Evolutionary conservation across 2,888 invertebrate species (phyloP).

Genomic region (Drosophila buzzatii): DNA sequence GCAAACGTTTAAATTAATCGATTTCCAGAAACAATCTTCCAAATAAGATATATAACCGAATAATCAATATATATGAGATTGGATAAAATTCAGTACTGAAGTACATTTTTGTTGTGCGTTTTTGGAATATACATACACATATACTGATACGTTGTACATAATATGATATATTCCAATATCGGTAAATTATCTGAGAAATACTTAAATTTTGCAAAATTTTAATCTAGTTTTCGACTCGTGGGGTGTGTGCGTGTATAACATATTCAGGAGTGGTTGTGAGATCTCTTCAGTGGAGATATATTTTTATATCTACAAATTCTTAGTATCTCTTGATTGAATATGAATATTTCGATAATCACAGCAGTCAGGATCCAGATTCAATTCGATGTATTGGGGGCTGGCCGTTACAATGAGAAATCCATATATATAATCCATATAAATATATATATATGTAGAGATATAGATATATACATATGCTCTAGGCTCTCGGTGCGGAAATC

Average conservation of each 20-base stretch:
- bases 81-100: background rate
- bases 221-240: no score
- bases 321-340: background rate
- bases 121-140: background rate
- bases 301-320: background rate
- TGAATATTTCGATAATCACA: background rate
- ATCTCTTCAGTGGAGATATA: background rate
- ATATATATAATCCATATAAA: background rate
- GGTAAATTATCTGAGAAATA: background rate
- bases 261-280: background rate
- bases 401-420: constrained; percentile 17
- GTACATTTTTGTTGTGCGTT: background rate
- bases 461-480: background rate
- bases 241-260: background rate
- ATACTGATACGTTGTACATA: background rate
- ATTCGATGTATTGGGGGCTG: constrained; percentile 56
- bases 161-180: no score
- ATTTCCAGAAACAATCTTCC: background rate
- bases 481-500: background rate
- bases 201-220: background rate
- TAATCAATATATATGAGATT: background rate
- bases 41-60: background rate
- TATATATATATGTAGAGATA: background rate
- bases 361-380: constrained; percentile 8
- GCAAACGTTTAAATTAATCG: constrained; percentile 2